phyloP scores from a whole-genome alignment of 1,140 invertebrate species.

The Prorops nasuta region DNA sequence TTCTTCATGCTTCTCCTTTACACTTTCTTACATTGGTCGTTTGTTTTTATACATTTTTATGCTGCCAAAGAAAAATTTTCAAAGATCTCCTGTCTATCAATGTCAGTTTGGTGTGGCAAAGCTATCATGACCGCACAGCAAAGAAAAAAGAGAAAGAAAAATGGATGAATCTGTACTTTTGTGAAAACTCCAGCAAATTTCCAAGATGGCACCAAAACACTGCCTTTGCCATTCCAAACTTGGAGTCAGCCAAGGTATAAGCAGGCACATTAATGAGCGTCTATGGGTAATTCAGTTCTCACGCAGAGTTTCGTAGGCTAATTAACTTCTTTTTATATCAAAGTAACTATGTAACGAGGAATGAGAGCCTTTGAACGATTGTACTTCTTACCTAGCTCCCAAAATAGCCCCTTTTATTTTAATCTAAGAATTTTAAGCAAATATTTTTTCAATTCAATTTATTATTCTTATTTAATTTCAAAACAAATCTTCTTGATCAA shows the following conservation, averaged over 20 bases:
- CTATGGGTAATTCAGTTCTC: conserved; percentile 8
- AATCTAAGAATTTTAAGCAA: background rate
- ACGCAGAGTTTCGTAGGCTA: conserved; percentile 1
- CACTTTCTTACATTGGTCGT: too few species aligned
- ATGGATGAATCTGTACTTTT: conserved; percentile 14
- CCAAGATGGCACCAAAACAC: conserved; percentile 71
- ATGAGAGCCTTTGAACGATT: conserved; percentile 50
- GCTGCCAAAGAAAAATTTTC: background rate
- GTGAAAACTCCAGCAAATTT: conserved; percentile 28
- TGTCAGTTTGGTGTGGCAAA: conserved; percentile 61
- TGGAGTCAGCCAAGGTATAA: conserved; percentile 61
- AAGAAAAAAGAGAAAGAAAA: conserved; percentile 16
- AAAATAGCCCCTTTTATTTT: too few species aligned
- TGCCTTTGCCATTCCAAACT: conserved; percentile 66
- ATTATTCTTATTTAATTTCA: too few species aligned
- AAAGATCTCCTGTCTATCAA: conserved; percentile 28
- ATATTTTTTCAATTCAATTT: conserved; percentile 5
- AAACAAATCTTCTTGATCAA: too few species aligned
- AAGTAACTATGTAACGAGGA: conserved; percentile 1
- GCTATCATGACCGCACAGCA: conserved; percentile 54
- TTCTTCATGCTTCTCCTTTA: too few species aligned
- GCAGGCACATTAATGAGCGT: conserved; percentile 59
- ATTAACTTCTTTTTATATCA: background rate
- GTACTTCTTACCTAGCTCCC: too few species aligned
- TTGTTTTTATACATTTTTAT: conserved; percentile 25